phyloP scores from a whole-genome alignment of 1,140 invertebrate genomes.

The Leptoteleia sp. region DNA sequence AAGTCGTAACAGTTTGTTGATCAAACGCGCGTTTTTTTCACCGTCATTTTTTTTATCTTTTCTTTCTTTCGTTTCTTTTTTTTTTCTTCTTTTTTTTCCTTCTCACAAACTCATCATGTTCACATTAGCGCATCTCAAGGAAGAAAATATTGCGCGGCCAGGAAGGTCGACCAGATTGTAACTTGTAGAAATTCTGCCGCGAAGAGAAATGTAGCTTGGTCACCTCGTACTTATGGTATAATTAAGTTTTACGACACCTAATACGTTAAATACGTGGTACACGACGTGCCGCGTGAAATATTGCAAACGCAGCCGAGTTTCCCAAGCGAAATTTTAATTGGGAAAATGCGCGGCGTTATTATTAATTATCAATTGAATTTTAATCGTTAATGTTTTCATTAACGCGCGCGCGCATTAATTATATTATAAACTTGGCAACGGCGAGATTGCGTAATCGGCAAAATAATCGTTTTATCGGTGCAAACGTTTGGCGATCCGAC shows the following conservation, averaged over 20 bases:
- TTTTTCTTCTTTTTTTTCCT: slow-evolving; percentile 6
- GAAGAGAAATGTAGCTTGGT: slow-evolving; percentile 60
- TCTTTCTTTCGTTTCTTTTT: background rate
- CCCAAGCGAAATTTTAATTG: slow-evolving; percentile 41
- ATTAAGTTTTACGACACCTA: slow-evolving; percentile 66
- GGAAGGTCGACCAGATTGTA: slow-evolving; percentile 64
- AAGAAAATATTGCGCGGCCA: slow-evolving; percentile 60
- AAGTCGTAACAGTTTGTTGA: slow-evolving; percentile 10
- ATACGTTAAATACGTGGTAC: slow-evolving; percentile 54
- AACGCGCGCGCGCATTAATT: slow-evolving; percentile 36
- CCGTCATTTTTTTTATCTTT: slow-evolving; percentile 6
- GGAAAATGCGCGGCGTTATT: slow-evolving; percentile 35
- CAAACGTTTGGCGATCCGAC: background rate
- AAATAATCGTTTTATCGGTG: slow-evolving; percentile 19
- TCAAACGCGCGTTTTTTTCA: slow-evolving; percentile 7
- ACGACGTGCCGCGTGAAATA: slow-evolving; percentile 53
- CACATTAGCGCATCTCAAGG: slow-evolving; percentile 54
- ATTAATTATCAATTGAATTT: slow-evolving; percentile 55
- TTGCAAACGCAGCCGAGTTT: slow-evolving; percentile 41
- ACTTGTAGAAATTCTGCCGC: slow-evolving; percentile 53
- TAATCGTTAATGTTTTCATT: slow-evolving; percentile 53
- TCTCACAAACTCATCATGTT: slow-evolving; percentile 33
- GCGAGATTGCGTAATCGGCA: slow-evolving; percentile 22
- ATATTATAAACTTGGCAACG: slow-evolving; percentile 12
- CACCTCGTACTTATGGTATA: slow-evolving; percentile 58